Conservation (phyloP, 2,888 invertebrate species). For the Hoplodrina ambigua region DNA sequence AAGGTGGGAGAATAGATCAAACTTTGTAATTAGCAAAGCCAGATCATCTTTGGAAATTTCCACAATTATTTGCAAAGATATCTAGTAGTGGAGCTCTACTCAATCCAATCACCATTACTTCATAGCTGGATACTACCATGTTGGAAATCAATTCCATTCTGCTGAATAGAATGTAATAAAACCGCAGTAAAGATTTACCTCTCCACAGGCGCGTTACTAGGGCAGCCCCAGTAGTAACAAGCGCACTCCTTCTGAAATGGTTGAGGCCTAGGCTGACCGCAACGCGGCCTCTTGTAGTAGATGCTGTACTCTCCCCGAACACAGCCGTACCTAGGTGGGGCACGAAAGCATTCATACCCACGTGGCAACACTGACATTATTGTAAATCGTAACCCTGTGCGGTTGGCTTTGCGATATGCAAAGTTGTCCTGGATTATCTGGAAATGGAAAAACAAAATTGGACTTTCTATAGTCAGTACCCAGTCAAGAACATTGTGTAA, state of each 20-base stretch:
- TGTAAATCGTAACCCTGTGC: slow-evolving; percentile 64
- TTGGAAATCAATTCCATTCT: too few species aligned
- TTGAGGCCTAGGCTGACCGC: slow-evolving; percentile 84
- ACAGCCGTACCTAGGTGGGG: slow-evolving; percentile 78
- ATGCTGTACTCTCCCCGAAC: slow-evolving; percentile 82
- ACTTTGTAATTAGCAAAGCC: too few species aligned
- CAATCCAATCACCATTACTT: too few species aligned
- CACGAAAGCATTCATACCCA: slow-evolving; percentile 77
- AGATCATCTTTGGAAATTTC: too few species aligned
- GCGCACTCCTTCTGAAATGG: slow-evolving; percentile 80
- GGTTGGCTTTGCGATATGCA: slow-evolving; percentile 14
- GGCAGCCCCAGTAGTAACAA: slow-evolving; percentile 73
- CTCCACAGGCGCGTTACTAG: slow-evolving; percentile 80
- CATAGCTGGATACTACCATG: too few species aligned
- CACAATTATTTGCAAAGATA: too few species aligned
- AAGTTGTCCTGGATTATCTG: slow-evolving; percentile 42
- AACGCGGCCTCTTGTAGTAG: slow-evolving; percentile 83
- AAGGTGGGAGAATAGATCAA: too few species aligned
- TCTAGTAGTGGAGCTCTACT: too few species aligned
- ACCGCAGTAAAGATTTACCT: slow-evolving; percentile 62
- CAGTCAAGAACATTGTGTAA: background rate
- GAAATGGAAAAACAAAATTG: background rate
- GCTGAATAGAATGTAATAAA: too few species aligned
- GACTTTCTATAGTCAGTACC: background rate
- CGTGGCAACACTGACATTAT: slow-evolving; percentile 82